Evolutionary conservation across 2,113 vertebrate species (phyloP), one percentile per base, ranked within the genome.

Genomic region (Eurypyga helias): DNA sequence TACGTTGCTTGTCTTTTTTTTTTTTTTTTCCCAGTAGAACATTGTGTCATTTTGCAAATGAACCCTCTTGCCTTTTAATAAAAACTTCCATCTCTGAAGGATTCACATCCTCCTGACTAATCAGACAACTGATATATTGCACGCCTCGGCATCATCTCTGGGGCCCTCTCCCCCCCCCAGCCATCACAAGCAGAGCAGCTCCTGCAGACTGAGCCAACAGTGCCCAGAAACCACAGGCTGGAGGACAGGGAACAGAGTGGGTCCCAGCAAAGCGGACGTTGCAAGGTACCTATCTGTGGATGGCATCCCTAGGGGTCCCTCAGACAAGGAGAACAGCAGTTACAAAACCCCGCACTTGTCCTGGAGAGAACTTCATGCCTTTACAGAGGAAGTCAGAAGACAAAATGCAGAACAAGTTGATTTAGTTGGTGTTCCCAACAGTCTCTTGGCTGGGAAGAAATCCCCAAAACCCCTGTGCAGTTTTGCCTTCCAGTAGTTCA

Each of bases 71-170:
- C 28, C 70, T 78, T 87, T 31, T 84, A 87, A 71, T 48, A 73
- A 86, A 92, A 89, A 24, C 69, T 75, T 64, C 38, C 41, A 41
- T 83, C 91, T 89, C 77, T 54, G 76, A 62, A 54, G 76, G 65
- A 61, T 70, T 91, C 65, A 9, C 34, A 58, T 45, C 31, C 41
- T 86, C 25, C 58, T 14, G 58, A 20, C 93, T 52, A 69, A 83
- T 58, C 80, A 72, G 66, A 70, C 33, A 45, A 28, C 41, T 36
- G 71, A 51, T 20, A 21, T 2, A 31, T 8, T 54, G 34, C 46
- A 28, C 0, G 0, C 29, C 57, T 43, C 46, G 24, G 16, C 1
- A 0, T 9, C 75, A 58, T 24, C 64, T 55, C 57, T 2, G 2
- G 6, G 10, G 7, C 36, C 21, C 38, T 57, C 24, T 69, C 21